Conservation (phyloP, 2,113 vertebrate species). For the Anolis carolinensis region DNA sequence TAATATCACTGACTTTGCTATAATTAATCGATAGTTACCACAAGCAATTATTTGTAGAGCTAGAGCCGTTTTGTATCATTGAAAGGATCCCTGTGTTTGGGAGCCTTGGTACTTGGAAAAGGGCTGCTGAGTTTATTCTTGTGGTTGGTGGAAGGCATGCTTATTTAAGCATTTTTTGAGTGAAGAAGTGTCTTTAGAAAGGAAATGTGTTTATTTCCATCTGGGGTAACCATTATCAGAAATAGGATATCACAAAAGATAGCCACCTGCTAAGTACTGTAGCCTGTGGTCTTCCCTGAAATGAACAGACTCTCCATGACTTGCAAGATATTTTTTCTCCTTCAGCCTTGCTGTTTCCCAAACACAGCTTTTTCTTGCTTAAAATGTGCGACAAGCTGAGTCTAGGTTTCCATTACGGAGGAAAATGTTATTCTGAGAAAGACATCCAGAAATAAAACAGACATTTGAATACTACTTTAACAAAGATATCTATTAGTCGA, state of each 20-base stretch:
- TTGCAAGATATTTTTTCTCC: neutral
- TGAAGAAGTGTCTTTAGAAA: fast-evolving
- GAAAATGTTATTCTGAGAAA: constrained; percentile 58
- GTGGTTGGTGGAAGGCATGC: neutral
- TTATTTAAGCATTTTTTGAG: neutral
- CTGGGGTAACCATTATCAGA: neutral
- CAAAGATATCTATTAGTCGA: constrained; percentile 72
- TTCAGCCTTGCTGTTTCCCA: neutral
- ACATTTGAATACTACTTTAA: constrained; percentile 58
- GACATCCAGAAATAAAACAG: constrained; percentile 65
- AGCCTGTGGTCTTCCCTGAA: neutral
- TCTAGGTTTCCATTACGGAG: constrained; percentile 21
- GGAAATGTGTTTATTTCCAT: neutral
- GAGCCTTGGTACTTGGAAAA: neutral
- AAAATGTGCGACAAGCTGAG: neutral
- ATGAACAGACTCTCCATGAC: fast-evolving
- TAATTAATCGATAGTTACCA: neutral
- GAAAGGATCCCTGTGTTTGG: neutral
- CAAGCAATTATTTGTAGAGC: neutral
- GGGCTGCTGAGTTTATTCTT: neutral
- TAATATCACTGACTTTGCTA: neutral
- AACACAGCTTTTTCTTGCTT: constrained; percentile 21
- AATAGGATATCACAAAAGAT: fast-evolving
- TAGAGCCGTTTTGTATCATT: neutral
- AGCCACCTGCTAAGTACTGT: fast-evolving